Evolutionary conservation across 1,140 invertebrate genomes (phyloP).

Genomic region (Dryas iulia): DNA sequence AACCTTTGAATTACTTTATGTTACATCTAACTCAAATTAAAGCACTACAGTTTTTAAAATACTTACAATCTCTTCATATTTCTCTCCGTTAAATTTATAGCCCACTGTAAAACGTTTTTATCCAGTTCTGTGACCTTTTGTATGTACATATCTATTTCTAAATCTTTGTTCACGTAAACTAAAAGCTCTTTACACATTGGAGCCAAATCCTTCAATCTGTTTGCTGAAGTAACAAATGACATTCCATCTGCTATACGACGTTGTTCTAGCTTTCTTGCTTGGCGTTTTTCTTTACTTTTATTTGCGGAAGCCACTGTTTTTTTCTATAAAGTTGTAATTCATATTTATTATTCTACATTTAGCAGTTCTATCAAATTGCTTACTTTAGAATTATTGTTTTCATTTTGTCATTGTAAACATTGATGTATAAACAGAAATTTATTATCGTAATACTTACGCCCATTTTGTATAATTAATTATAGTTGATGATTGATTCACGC

Average conservation of each 20-base stretch:
- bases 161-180: slow-evolving; percentile 52
- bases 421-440: background rate
- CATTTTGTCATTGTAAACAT: background rate
- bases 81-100: slow-evolving; percentile 81
- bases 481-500: background rate
- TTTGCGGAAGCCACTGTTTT: slow-evolving; percentile 51
- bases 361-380: no score
- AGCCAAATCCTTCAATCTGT: slow-evolving; percentile 59
- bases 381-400: background rate
- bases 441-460: slow-evolving; percentile 38
- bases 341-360: background rate
- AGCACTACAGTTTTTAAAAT: no score
- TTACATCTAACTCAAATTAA: no score
- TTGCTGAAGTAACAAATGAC: slow-evolving; percentile 60
- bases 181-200: slow-evolving; percentile 61
- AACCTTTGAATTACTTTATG: no score
- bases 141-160: slow-evolving; percentile 69
- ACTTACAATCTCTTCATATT: slow-evolving; percentile 83
- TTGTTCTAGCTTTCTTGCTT: slow-evolving; percentile 67
- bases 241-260: slow-evolving; percentile 72
- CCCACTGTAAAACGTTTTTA: slow-evolving; percentile 74
- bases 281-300: slow-evolving; percentile 71
- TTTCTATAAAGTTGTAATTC: slow-evolving; percentile 44
- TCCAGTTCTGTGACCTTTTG: slow-evolving; percentile 62
- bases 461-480: slow-evolving; percentile 34